Conservation (phyloP, 2,888 invertebrate genomes). For the Drosophila austrosaltans region DNA sequence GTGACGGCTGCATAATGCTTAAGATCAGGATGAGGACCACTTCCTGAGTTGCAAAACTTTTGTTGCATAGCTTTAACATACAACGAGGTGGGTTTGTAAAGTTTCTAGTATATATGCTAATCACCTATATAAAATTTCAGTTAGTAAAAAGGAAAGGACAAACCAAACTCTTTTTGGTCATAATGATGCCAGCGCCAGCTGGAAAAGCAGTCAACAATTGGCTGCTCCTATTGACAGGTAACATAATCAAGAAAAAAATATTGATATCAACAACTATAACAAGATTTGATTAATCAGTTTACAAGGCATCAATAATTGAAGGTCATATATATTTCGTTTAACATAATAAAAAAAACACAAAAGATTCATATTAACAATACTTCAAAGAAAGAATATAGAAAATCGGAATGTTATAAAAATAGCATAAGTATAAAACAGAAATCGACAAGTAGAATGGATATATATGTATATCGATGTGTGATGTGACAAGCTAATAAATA, state of each 20-base stretch:
- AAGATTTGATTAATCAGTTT: slow-evolving; percentile 2
- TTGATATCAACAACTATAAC: not conserved
- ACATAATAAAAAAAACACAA: not conserved
- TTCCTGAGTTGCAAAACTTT: not conserved
- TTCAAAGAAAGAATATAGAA: not conserved
- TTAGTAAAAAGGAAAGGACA: not conserved
- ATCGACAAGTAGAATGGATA: too few relatives aligned
- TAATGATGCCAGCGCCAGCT: slow-evolving; percentile 38
- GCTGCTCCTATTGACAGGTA: slow-evolving; percentile 81
- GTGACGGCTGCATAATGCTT: slow-evolving; percentile 37
- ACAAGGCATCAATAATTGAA: slow-evolving; percentile 6
- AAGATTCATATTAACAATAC: not conserved
- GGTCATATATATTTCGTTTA: not conserved
- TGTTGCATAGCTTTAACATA: not conserved
- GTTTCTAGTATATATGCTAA: not conserved
- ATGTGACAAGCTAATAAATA: slow-evolving; percentile 16
- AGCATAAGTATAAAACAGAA: not conserved
- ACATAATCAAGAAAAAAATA: slow-evolving; percentile 29
- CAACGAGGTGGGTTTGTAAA: slow-evolving; percentile 21
- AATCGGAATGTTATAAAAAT: not conserved
- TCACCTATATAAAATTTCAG: not conserved
- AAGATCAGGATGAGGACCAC: slow-evolving; percentile 3
- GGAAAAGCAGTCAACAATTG: slow-evolving; percentile 61
- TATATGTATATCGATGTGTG: slow-evolving; percentile 2
- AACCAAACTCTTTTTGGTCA: slow-evolving; percentile 6